phyloP scores from a whole-genome alignment of 2,113 vertebrate genomes.

The Psittacara wagleri region DNA sequence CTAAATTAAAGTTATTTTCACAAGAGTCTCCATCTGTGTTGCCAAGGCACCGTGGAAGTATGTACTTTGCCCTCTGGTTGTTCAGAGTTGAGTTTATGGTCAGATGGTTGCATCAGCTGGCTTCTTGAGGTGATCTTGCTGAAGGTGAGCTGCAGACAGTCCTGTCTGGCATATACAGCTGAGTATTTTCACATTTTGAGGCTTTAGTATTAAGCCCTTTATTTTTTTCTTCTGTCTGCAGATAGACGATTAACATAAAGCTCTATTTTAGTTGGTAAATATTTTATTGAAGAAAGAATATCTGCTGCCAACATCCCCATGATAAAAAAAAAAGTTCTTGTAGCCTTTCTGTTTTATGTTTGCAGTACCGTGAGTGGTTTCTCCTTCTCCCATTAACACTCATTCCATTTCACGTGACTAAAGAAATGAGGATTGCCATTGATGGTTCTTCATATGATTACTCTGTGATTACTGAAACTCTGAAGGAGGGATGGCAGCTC shows the following conservation, averaged over 20 bases:
- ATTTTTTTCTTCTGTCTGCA: neutral
- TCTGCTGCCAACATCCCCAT: neutral
- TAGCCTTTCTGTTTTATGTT: neutral
- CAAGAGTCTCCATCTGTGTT: neutral
- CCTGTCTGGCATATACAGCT: neutral
- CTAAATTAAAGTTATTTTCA: neutral
- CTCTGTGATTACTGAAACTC: conserved; percentile 19
- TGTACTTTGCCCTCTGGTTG: neutral
- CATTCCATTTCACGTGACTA: neutral
- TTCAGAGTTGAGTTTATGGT: neutral
- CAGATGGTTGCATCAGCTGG: neutral
- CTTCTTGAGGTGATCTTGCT: neutral
- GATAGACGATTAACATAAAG: neutral
- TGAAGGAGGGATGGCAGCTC: conserved; percentile 8
- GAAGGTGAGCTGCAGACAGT: neutral
- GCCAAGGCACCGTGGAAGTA: neutral
- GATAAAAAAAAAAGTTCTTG: neutral
- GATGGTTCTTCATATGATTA: conserved; percentile 25
- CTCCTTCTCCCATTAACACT: neutral
- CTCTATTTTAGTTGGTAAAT: neutral
- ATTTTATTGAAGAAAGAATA: neutral
- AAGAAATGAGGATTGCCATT: conserved; percentile 38
- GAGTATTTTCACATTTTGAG: neutral
- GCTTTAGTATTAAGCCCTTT: neutral
- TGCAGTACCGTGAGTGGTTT: neutral